Base-by-base conservation (phyloP, 2,888 invertebrate genomes). In the Linhomoeus sp. region DNA sequence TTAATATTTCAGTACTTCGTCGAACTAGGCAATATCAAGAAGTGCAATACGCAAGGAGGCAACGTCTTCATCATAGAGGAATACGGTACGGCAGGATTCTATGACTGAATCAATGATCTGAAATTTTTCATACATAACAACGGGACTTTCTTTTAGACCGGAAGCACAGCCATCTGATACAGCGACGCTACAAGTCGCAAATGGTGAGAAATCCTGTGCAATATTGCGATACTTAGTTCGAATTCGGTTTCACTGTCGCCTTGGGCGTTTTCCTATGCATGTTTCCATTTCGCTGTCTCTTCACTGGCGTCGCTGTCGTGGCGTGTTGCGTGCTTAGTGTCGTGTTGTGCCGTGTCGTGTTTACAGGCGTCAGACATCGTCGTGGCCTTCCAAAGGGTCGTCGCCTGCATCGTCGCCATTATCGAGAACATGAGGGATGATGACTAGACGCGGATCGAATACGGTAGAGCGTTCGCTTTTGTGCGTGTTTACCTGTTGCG, bases 21-120 rank as follows among this genome's bases (percentile, higher is more conserved):
- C 70, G 81, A 90, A 68, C 78, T 97, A 73, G 84, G 86, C 73
- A 90, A 92, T 73, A 97, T 97, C 72, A 80, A 90, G 72, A 97
- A 94, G 74, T 97, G 97, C 75, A 94, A 92, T 75, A 92, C 94
- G 51, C 88, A 87, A 72, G 92, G 90, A 71, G 94, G 92, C 68
- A 90, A 88, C 69, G 83, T 94, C 71, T 97, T 97, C 76, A 82
- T 97, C 66, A 77, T 97, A 70, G 97, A 97, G 75, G 94, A 97
- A 79, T 94, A 82, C 74, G 94, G 94, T 97, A 77, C 87, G 90
- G 82, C 29, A 29, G 29, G n/a, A n/a, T n/a, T n/a, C n/a, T n/a
- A n/a, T n/a, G n/a, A n/a, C n/a, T n/a, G n/a, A n/a, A n/a, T n/a
- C n/a, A n/a, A n/a, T n/a, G n/a, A n/a, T n/a, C n/a, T n/a, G n/a